Evolutionary conservation across 2,113 vertebrate species (phyloP).

Genomic region (Chunga burmeisteri): DNA sequence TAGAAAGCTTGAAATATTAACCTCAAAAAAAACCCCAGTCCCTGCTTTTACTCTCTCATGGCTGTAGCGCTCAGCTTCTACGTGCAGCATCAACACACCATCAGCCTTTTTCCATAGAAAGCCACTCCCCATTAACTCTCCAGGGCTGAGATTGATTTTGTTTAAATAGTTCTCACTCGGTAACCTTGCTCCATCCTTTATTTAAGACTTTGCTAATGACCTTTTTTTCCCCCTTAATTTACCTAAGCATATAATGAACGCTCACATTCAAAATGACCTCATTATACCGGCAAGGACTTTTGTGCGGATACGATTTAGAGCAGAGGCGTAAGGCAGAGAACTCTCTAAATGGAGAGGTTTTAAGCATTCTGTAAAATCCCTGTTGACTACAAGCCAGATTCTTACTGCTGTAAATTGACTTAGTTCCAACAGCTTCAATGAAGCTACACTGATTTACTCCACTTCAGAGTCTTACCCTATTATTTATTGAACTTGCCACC

Average conservation of each 20-base stretch:
- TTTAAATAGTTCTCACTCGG: conserved; percentile 31
- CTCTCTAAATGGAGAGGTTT: conserved; percentile 13
- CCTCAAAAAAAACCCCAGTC: background rate
- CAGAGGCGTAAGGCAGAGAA: background rate
- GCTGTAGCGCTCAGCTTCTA: background rate
- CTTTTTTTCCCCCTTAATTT: background rate
- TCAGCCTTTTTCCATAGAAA: background rate
- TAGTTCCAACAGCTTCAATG: conserved; percentile 35
- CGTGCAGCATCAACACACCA: background rate
- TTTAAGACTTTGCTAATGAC: conserved; percentile 55
- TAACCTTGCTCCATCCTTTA: conserved; percentile 36
- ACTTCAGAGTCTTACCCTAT: conserved; percentile 13
- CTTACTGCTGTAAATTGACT: conserved; percentile 47
- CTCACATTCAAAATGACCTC: conserved; percentile 30
- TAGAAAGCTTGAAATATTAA: conserved; percentile 54
- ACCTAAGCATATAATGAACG: background rate
- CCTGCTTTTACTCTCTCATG: conserved; percentile 6
- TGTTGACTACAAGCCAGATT: conserved; percentile 36
- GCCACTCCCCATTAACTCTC: background rate
- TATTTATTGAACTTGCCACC: conserved; percentile 31
- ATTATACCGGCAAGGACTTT: background rate
- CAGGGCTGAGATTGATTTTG: conserved; percentile 15
- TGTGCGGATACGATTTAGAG: background rate
- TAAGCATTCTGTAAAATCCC: conserved; percentile 21
- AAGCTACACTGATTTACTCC: conserved; percentile 34